Evolutionary conservation across 2,113 vertebrate species (phyloP), one percentile per base, ranked within the genome.

Genomic region (Tenebrosternarchus preto): DNA sequence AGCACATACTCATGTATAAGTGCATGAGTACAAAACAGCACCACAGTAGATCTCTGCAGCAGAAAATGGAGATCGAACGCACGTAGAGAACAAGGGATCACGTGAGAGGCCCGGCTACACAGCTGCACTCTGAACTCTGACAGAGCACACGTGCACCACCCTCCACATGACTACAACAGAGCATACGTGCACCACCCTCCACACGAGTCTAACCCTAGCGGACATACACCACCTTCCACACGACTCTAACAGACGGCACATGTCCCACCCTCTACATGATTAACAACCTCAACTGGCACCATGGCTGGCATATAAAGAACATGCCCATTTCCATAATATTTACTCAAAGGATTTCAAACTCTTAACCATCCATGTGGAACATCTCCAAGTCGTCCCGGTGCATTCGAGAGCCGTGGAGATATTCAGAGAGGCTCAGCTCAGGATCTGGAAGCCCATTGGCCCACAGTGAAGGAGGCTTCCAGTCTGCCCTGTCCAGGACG

Each of bases 351-450:
- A 53, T 76, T 50, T 75, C 24, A n/a, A 76, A 69, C 60, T 69
- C 33, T 71, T 22, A 75, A 56, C 39, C 33, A 56, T 71, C 64
- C 19, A 17, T 15, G 60, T 31, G 1, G 33, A 43, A 25, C 59
- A 43, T 59, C 33, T 33, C 63, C 69, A 31, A 71, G 76, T 25
- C 60, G 80, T 72, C 2, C 29, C 16, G 31, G 56, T 76, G 60
- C 69, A 29, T 64, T 29, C 59, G 64, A 8, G 5, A 22, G 50
- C 53, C n/a, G n/a, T 0, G 53, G 27, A 84, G 56, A 83, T 81
- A 81, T 53, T 81, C 80, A 85, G 66, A 59, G 56, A 33, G 76
- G 76, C 39, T 46, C 39, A 46, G 31, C 86, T 82, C 82, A 84
- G 88, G 78, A 76, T 81, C 61, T 8, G n/a, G 24, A 64, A 73